Conservation (phyloP, 2,797 vertebrate species). For the Vireo griseus region DNA sequence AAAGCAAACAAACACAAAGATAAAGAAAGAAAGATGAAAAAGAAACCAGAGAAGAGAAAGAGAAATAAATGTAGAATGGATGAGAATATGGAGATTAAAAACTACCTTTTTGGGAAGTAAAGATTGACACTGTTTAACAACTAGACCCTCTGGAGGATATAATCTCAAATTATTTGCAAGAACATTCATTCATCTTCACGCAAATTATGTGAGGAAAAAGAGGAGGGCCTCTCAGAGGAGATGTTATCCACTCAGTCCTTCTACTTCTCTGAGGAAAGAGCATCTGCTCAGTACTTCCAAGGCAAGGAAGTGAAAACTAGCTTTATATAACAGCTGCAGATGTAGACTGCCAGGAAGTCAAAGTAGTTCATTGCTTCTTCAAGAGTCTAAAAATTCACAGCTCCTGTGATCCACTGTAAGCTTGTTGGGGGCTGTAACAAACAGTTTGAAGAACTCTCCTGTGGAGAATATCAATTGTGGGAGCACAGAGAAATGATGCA, state of each 20-base stretch:
- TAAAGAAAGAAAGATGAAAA: not conserved
- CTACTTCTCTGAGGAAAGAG: not conserved
- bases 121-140: not conserved
- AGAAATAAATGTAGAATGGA: not conserved
- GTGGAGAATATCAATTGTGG: not conserved
- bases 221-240: constrained; percentile 13
- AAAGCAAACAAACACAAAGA: not conserved
- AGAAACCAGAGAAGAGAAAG: not conserved
- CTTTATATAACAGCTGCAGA: not conserved
- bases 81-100: not conserved
- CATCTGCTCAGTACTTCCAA: constrained; percentile 2
- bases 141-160: not conserved
- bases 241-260: constrained; percentile 7
- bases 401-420: not conserved
- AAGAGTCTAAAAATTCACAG: not conserved
- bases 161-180: not conserved
- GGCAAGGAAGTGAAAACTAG: not conserved
- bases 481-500: not conserved
- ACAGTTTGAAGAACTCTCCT: not conserved
- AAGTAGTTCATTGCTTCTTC: constrained; percentile 8
- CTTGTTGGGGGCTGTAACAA: not conserved
- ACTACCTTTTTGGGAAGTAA: not conserved
- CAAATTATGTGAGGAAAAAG: not conserved
- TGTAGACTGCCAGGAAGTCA: not conserved
- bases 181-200: not conserved